These are phyloP conservation scores for Cataglyphis livida DNA, from an alignment of 2,888 invertebrate species.

Conservation along the genomic window DNA sequence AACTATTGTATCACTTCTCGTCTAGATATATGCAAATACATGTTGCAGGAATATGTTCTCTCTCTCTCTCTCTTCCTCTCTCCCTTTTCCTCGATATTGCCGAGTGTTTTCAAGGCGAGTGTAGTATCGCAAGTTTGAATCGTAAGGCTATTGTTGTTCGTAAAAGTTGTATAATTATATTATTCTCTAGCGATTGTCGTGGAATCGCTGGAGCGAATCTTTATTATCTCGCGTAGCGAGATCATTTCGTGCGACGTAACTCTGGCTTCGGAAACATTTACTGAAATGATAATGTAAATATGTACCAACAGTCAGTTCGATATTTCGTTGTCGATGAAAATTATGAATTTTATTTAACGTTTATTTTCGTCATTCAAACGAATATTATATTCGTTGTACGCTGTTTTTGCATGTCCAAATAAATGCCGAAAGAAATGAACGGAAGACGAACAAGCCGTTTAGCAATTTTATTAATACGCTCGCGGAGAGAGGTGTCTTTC, in stretches of 20 bases:
- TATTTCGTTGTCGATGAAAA: slow-evolving; percentile 20
- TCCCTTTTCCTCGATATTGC: background rate
- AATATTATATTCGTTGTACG: slow-evolving; percentile 1
- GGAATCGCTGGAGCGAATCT: background rate
- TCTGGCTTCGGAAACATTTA: background rate
- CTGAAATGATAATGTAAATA: slow-evolving; percentile 37
- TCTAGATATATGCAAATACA: background rate
- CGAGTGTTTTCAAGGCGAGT: slow-evolving; percentile 10
- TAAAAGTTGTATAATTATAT: slow-evolving; percentile 10
- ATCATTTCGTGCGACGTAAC: slow-evolving; percentile 20
- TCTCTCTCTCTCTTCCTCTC: no score
- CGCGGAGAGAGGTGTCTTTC: background rate
- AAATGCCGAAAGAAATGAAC: slow-evolving; percentile 2
- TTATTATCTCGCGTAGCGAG: background rate
- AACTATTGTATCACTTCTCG: slow-evolving; percentile 15
- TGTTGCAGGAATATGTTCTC: background rate
- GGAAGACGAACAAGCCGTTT: background rate
- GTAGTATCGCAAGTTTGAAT: background rate
- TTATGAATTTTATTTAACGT: slow-evolving; percentile 8
- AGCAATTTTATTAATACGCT: slow-evolving; percentile 8
- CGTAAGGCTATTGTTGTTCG: background rate
- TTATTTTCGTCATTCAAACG: background rate
- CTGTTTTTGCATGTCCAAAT: background rate
- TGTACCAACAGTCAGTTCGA: background rate
- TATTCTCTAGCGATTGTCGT: background rate